Evolutionary conservation across 2,888 invertebrate genomes (phyloP), one percentile per base, ranked within the genome.

Genomic region (Pterostichus niger): DNA sequence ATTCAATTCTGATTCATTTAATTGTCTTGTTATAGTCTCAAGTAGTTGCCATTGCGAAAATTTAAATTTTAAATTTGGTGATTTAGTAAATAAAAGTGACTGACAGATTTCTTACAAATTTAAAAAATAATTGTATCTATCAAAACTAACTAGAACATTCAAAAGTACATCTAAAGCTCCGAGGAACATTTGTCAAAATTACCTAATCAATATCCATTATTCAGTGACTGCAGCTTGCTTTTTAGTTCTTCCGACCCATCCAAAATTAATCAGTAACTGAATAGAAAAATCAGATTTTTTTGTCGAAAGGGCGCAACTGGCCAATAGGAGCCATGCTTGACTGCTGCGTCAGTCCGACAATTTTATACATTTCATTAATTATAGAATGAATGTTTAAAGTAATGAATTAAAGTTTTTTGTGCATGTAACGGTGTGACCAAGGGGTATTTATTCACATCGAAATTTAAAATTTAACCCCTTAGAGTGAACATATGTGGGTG

Each of bases 241-340:
- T 56, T 56, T 15, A 17, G 24, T 24, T 24, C 24, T 24, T 24
- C 24, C 40, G 40, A n/a, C 6, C 52, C 52, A 52, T 52, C n/a
- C 0, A 15, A 56, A 71, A 71, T 71, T 40, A 71, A 71, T 71
- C 68, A 71, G n/a, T 13, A 61, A 61, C 56, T 68, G 44, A 71
- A 71, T 71, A 71, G 68, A 71, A 71, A 71, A 71, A 71, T 44
- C 68, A 71, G 68, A 61, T 71, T 71, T 71, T 64, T 71, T 71
- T 71, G 68, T 71, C 11, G 68, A 71, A 71, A 71, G 68, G 68
- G 68, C 44, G 15, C 15, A 13, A 52, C 52, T 13, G 13, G 40
- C 40, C 40, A 40, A 40, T 40, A 40, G 40, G 5, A 40, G 40
- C 7, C 6, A 40, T 9, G 40, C 2, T 5, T n/a, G 49, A 49